Evolutionary conservation across 2,113 vertebrate genomes (phyloP).

Genomic region (Athene cunicularia): DNA sequence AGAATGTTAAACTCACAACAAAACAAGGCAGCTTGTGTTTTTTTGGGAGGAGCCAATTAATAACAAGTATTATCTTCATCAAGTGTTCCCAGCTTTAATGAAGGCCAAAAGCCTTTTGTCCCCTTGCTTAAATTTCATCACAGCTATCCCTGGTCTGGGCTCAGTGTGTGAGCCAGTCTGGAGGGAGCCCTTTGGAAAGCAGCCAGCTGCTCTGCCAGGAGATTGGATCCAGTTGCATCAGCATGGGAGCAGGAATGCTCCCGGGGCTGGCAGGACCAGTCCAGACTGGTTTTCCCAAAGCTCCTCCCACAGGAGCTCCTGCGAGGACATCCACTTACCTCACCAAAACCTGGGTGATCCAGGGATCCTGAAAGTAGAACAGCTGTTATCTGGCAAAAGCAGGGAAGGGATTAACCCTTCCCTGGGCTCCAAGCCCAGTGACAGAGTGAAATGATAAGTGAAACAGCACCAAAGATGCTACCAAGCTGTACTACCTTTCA

Average conservation of each 20-base stretch:
- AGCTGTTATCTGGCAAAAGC: neutral
- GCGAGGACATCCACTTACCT: constrained; percentile 30
- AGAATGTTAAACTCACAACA: neutral
- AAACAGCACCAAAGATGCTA: neutral
- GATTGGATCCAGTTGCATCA: constrained; percentile 55
- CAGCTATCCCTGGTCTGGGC: neutral
- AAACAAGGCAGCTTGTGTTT: neutral
- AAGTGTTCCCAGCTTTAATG: neutral
- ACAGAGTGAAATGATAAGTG: neutral
- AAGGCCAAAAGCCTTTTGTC: neutral
- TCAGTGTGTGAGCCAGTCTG: neutral
- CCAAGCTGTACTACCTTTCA: neutral
- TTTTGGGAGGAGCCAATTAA: neutral
- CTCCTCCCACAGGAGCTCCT: constrained; percentile 44
- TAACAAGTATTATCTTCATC: neutral
- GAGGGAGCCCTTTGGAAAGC: constrained; percentile 30
- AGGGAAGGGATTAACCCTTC: neutral
- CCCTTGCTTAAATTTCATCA: neutral
- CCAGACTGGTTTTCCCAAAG: constrained; percentile 38
- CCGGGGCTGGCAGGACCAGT: neutral
- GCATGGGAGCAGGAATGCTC: constrained; percentile 49
- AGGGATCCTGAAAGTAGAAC: neutral
- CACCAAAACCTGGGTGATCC: constrained; percentile 14
- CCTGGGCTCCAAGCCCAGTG: neutral
- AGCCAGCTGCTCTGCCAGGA: neutral